Base-by-base conservation (phyloP, 92 coral and sea anemone species). In the Epizoanthus stellaris region DNA sequence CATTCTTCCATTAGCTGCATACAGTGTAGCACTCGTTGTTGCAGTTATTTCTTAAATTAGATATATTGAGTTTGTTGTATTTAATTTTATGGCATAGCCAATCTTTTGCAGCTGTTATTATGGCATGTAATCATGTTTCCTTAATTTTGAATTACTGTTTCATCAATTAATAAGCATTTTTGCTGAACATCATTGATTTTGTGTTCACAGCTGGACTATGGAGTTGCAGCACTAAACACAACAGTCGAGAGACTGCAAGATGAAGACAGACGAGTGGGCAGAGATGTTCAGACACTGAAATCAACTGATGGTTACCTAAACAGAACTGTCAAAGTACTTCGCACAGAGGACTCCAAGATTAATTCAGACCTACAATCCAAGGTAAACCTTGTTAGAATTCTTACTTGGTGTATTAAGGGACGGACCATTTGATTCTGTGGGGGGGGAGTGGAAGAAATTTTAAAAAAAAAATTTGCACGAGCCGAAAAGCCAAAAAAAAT, bases 271-370 rank as follows among this genome's bases (percentile, higher is more conserved):
- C 49, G 34, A 43, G 83, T 79, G 56, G 56, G 1, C 56, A 52
- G 14, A 52, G 56, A 52, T 63, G 71, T 79, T 12, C 43, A 62
- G 8, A 9, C 34, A 4, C 6, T 79, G 60, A 79, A 43, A 13
- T 79, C 45, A 6, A 63, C 83, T 10, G 72, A 79, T 64, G 43
- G 72, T 21, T 79, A 45, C 67, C 34, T 79, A 14, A 79, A 79
- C 73, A 63, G 36, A 64, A 79, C 83, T 39, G 83, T 79, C 23
- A 21, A 64, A 52, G 42, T 40, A 2, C 83, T 79, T 19, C 83
- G 23, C 15, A 59, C 45, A 43, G 73, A 79, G 53, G 83, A 79
- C 34, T 42, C 20, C 3, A 79, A 79, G 21, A 79, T 79, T 43
- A 57, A 21, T 5, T 42, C 83, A 79, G 15, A 21, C 1, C 38